These are phyloP conservation scores for Mus caroli DNA, from an alignment of 2,797 vertebrate species.

Conservation along the genomic window DNA sequence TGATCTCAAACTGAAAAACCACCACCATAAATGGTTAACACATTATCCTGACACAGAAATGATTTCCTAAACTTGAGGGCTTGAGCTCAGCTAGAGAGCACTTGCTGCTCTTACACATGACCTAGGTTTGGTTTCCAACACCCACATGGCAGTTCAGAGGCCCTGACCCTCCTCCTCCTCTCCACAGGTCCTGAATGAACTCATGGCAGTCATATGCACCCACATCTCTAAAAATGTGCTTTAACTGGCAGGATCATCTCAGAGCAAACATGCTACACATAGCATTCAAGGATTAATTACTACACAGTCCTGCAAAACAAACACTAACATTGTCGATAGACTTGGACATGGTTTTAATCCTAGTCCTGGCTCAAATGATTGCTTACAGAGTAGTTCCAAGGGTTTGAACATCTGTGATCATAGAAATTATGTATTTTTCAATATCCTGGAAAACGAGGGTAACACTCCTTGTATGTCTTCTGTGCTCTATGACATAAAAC, in stretches of 20 bases:
- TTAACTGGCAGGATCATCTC: not conserved
- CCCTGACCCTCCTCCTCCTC: no score
- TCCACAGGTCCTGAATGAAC: not conserved
- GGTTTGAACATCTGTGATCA: not conserved
- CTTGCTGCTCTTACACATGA: not conserved
- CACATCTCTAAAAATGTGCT: not conserved
- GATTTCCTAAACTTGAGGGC: not conserved
- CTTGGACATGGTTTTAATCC: not conserved
- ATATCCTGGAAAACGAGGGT: not conserved
- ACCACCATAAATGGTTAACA: slow-evolving; percentile 9
- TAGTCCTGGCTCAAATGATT: not conserved
- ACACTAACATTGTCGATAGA: not conserved
- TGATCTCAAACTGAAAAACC: slow-evolving; percentile 23
- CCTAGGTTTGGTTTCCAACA: not conserved
- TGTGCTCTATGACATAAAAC: not conserved
- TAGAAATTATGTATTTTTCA: not conserved
- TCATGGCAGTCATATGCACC: not conserved
- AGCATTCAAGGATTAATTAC: not conserved
- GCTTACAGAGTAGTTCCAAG: not conserved
- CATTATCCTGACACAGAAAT: not conserved
- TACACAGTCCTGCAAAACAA: not conserved
- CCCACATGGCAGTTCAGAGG: not conserved
- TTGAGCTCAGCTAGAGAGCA: not conserved
- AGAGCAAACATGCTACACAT: not conserved
- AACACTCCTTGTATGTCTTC: not conserved